phyloP scores from a whole-genome alignment of 2,113 vertebrate species.

The Osmerus eperlanus region DNA sequence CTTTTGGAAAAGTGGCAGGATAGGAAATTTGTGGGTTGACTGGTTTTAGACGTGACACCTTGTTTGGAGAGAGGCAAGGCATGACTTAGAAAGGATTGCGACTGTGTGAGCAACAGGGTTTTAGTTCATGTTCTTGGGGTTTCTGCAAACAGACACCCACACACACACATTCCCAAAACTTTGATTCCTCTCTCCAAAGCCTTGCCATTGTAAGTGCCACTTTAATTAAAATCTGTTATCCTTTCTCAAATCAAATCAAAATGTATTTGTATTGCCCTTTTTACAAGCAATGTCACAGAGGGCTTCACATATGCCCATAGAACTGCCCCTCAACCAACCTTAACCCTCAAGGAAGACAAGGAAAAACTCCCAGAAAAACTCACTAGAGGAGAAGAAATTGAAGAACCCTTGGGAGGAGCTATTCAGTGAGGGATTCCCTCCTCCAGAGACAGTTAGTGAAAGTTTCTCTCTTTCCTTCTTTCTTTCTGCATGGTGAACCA shows the following conservation, averaged over 20 bases:
- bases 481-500: conserved; percentile 53
- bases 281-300: no score
- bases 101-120: no score
- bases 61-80: not conserved
- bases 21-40: conserved; percentile 12
- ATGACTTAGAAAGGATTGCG: not conserved
- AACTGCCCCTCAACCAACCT: conserved; percentile 16
- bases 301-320: no score
- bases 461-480: conserved; percentile 54
- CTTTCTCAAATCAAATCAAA: conserved; percentile 35
- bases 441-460: no score
- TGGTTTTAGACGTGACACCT: no score
- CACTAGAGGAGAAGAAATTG: no score
- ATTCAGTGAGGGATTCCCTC: no score
- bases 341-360: no score
- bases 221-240: conserved; percentile 72
- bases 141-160: conserved; percentile 15
- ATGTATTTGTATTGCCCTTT: conserved; percentile 20
- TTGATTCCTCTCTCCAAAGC: conserved; percentile 24
- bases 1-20: not conserved
- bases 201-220: conserved; percentile 71
- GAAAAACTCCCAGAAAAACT: no score
- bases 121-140: no score
- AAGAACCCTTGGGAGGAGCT: no score
- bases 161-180: not conserved